These are phyloP conservation scores for Aradophagus sp. DNA, from an alignment of 1,140 invertebrate species.

Conservation along the genomic window DNA sequence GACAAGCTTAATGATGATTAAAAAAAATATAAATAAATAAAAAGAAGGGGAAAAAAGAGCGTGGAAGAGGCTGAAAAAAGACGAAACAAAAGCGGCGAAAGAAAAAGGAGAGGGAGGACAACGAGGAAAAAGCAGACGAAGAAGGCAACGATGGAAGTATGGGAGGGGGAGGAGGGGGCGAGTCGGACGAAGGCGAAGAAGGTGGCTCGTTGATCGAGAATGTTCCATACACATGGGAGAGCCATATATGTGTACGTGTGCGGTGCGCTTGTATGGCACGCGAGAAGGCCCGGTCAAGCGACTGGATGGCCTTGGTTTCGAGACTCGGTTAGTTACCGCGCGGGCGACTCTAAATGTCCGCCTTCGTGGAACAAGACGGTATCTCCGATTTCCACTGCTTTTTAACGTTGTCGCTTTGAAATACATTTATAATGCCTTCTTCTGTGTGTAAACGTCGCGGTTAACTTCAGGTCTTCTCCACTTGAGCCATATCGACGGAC, in stretches of 20 bases:
- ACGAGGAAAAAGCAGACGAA: constrained; percentile 34
- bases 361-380: constrained; percentile 55
- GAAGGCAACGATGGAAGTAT: no score
- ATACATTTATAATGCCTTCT: constrained; percentile 42
- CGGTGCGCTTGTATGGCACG: constrained; percentile 19
- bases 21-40: no score
- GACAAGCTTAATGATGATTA: constrained; percentile 16
- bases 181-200: constrained; percentile 48
- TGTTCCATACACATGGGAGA: constrained; percentile 31
- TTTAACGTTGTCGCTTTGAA: constrained; percentile 57
- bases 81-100: constrained; percentile 3
- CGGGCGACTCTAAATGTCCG: constrained; percentile 58
- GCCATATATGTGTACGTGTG: constrained; percentile 11
- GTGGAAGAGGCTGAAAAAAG: constrained; percentile 18
- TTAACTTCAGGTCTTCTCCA: constrained; percentile 17
- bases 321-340: constrained; percentile 59
- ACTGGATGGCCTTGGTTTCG: constrained; percentile 60
- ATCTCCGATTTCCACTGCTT: constrained; percentile 58
- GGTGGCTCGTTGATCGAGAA: constrained; percentile 50
- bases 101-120: constrained; percentile 11
- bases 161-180: no score
- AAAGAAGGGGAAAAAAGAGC: constrained; percentile 10
- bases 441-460: constrained; percentile 22
- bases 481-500: constrained; percentile 11
- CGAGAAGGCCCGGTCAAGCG: constrained; percentile 52